Evolutionary conservation across 2,797 vertebrate genomes (phyloP), one percentile per base, ranked within the genome.

Genomic region (Geotrypetes seraphini): DNA sequence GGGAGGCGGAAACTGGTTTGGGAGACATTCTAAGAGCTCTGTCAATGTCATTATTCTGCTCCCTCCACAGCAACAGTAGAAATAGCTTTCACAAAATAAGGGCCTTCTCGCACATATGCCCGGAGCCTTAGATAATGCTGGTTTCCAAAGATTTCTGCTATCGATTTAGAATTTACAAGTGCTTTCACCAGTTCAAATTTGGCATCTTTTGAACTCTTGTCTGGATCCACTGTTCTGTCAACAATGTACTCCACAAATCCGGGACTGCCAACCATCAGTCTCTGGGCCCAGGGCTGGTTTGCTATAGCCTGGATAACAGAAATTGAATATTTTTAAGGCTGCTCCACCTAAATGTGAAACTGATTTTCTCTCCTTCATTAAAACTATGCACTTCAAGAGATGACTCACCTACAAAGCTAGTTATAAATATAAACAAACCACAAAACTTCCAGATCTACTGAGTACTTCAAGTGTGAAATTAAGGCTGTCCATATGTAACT

Each of bases 181-280:
- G 86, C 76, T 50, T 89, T 88, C 18, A 99, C 91, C 34, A 99
- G 87, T 63, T 89, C 87, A 1, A 90, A 98, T 51, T 96, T 98
- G 20, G 89, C 86, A 34, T 98, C 95, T 57, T 98, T 98, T 0
- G 84, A 91, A 40, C 87, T 78, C 68, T 96, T 99, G 22, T 87
- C 89, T 17, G 69, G 83, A 29, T 91, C 88, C 13, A 85, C 81
- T 0, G 91, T 90, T 19, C 95, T 85, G 62, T 98, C 91, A 50
- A 97, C 61, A 7, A 97, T 10, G 26, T 92, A 98, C 63, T 97
- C 95, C 73, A 96, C 78, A 38, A 98, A 98, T 10, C 94, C 89
- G 0, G 96, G 92, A 7, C 84, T 90, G 45, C 49, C 69, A 16
- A 91, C 72, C 92, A 99, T 98, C 65, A 85, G 43, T 52, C 63